Evolutionary conservation across 2,797 vertebrate species (phyloP), one percentile per base, ranked within the genome.

Genomic region (Emydoidea blandingii): DNA sequence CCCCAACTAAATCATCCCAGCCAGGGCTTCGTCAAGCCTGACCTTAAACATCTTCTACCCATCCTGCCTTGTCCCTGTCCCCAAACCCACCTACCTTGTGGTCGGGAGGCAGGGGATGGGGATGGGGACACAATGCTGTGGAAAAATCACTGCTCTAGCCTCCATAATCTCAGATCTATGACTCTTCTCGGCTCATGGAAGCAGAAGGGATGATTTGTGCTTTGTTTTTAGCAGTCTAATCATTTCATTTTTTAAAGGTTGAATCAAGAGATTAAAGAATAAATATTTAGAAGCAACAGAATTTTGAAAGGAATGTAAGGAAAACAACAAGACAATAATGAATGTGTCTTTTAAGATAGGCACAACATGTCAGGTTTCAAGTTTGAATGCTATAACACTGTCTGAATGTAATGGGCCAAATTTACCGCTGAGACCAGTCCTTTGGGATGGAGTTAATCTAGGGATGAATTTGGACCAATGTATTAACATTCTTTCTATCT

Each of bases 151-250:
- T 29, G 88, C 14, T 21, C 18, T 49, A 85, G 52, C 10, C 92
- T 84, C 31, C 9, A 93, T n/a, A 54, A 53, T 50, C 89, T 91
- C 41, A 88, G 37, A 88, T 87, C n/a, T 54, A n/a, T 31, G 50
- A 74, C 53, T 87, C 86, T 92, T 27, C 53, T 90, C 50, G 74
- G 31, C 57, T 91, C 90, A 47, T 21, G 91, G 62, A 94, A 79
- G 53, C 47, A 95, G 56, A 80, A 92, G 76, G 83, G 78, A 88
- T 72, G 79, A 65, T n/a, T 85, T 86, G 31, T 1, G 3, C n/a
- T 50, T 65, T 53, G 16, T 19, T 94, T 86, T 50, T 49, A 89
- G 47, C 11, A 93, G 94, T 93, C 79, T 79, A 96, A 57, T 91
- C 49, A 16, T 57, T 87, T 19, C 5, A 1, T 52, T 37, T 94